Evolutionary conservation across 2,888 invertebrate genomes (phyloP).

Genomic region (Thysanoteuthis rhombus): DNA sequence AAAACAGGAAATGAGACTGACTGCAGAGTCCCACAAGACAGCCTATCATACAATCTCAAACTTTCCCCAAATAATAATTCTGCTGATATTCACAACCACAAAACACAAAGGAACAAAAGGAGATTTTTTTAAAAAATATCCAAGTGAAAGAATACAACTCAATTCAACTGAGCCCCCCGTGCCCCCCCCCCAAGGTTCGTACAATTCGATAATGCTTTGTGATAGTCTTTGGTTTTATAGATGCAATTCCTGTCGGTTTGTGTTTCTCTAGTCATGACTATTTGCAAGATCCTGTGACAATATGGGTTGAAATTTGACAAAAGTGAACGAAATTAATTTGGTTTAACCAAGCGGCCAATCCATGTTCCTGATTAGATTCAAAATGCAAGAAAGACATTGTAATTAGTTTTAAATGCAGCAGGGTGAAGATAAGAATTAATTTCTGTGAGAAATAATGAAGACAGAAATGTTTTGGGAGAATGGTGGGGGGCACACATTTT

Average conservation of each 20-base stretch:
- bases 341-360: background rate
- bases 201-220: background rate
- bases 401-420: background rate
- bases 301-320: background rate
- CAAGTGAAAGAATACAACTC: background rate
- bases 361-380: background rate
- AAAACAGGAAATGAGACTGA: constrained; percentile 12
- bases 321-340: background rate
- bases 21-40: background rate
- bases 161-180: background rate
- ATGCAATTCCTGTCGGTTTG: background rate
- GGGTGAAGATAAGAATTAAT: background rate
- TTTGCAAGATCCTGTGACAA: background rate
- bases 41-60: background rate
- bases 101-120: background rate
- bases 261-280: background rate
- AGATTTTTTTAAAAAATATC: background rate
- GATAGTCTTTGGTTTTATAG: background rate
- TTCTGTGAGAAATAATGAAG: background rate
- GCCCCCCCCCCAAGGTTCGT: background rate
- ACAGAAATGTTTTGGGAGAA: background rate
- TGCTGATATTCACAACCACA: background rate
- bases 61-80: background rate
- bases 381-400: background rate
- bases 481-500: background rate